Evolutionary conservation across 2,113 vertebrate species (phyloP).

Genomic region (Psammodynastes pulverulentus): DNA sequence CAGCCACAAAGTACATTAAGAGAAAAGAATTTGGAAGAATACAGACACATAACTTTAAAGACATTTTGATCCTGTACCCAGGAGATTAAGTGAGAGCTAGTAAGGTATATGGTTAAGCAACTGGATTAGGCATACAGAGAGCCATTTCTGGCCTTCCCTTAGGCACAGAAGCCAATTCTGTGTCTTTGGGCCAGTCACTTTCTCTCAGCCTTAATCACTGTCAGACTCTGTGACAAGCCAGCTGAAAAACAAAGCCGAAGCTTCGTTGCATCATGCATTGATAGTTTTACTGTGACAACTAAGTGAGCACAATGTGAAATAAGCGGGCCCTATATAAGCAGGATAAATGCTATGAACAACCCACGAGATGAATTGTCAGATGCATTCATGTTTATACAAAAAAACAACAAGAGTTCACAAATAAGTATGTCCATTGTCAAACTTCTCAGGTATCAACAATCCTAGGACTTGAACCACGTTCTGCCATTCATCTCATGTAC

Average conservation of each 20-base stretch:
- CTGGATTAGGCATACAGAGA: not conserved
- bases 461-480: not conserved
- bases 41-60: not conserved
- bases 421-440: not conserved
- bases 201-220: not conserved
- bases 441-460: not conserved
- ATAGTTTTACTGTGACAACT: not conserved
- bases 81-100: not conserved
- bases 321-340: not conserved
- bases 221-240: not conserved
- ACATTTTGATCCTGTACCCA: not conserved
- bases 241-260: not conserved
- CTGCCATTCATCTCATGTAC: not conserved
- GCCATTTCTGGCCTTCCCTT: not conserved
- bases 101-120: not conserved
- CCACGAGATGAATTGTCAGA: not conserved
- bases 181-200: not conserved
- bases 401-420: not conserved
- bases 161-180: not conserved
- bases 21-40: not conserved
- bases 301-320: not conserved
- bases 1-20: not conserved
- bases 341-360: not conserved
- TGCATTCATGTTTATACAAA: not conserved
- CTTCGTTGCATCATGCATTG: not conserved